phyloP scores from a whole-genome alignment of 2,797 vertebrate genomes.

The Botia almorhae region DNA sequence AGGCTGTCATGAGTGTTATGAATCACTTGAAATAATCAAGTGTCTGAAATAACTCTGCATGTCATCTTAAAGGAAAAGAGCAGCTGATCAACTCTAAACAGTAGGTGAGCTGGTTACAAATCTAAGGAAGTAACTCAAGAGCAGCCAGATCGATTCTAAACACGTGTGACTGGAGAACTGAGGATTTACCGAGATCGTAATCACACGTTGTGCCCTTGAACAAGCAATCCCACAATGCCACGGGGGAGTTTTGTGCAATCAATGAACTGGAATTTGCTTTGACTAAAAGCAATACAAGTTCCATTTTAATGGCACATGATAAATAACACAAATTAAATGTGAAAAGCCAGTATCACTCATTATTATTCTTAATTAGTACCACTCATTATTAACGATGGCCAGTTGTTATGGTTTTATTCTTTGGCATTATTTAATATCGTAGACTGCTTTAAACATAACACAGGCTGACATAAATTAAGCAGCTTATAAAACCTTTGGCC shows the following conservation, averaged over 20 bases:
- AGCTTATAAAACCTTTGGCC: background rate
- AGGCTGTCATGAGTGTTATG: no score
- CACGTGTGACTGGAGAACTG: background rate
- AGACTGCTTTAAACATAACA: background rate
- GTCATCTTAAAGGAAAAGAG: background rate
- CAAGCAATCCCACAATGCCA: background rate
- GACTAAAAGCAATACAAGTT: slow-evolving; percentile 5
- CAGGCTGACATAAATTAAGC: background rate
- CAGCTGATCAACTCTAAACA: background rate
- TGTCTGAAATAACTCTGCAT: background rate
- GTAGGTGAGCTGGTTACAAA: background rate
- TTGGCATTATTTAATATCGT: background rate
- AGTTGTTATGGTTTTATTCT: background rate
- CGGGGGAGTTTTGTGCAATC: background rate
- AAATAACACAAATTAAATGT: background rate
- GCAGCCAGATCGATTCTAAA: slow-evolving; percentile 1
- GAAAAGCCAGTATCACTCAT: background rate
- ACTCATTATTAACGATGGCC: background rate
- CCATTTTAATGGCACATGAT: background rate
- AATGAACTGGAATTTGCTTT: slow-evolving; percentile 37
- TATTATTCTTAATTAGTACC: background rate
- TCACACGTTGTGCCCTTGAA: slow-evolving; percentile 11
- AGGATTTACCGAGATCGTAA: slow-evolving; percentile 11
- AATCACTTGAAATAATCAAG: no score
- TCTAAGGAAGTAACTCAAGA: background rate